Percentiles rank a stretch among this genome's conserved stretches.
phyloP scores from a whole-genome alignment of 2,888 invertebrate genomes.

The Drosophila lutescens region DNA sequence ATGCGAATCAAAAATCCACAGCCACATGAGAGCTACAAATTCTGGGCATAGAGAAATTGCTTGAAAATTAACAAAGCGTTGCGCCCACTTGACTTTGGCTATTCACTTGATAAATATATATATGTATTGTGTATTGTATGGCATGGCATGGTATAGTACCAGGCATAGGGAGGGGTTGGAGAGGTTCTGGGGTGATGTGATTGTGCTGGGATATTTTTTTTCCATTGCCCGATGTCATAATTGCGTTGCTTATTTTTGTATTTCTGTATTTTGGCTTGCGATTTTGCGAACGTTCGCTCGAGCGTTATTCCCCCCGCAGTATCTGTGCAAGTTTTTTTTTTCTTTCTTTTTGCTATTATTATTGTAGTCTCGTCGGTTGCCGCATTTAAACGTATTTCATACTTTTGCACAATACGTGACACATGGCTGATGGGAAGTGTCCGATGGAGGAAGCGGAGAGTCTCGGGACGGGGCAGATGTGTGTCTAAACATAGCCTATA shows the following conservation, averaged over 20 bases:
- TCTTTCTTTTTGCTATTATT: conserved; percentile 34
- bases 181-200: conserved; percentile 1
- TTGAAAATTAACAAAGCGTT: conserved; percentile 4
- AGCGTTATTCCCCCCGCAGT: conserved; percentile 29
- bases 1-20: conserved; percentile 7
- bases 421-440: conserved; percentile 52
- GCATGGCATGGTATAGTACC: not conserved
- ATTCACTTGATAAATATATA: conserved; percentile 39
- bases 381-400: conserved; percentile 41
- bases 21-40: not conserved
- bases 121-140: conserved; percentile 13
- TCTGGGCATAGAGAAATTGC: conserved; percentile 10
- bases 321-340: conserved; percentile 50
- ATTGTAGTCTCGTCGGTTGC: conserved; percentile 43
- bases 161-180: not conserved
- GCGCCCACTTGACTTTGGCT: conserved; percentile 34
- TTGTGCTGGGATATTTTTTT: conserved; percentile 16
- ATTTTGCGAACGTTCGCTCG: conserved; percentile 40
- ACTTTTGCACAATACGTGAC: conserved; percentile 51
- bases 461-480: not conserved
- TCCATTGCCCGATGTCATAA: conserved; percentile 59
- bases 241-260: conserved; percentile 59
- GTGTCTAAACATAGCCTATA: conserved; percentile 46
- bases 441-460: conserved; percentile 2
- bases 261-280: conserved; percentile 41